These are phyloP conservation scores for Poecilia velifera DNA, from an alignment of 2,797 vertebrate species.

Conservation along the genomic window DNA sequence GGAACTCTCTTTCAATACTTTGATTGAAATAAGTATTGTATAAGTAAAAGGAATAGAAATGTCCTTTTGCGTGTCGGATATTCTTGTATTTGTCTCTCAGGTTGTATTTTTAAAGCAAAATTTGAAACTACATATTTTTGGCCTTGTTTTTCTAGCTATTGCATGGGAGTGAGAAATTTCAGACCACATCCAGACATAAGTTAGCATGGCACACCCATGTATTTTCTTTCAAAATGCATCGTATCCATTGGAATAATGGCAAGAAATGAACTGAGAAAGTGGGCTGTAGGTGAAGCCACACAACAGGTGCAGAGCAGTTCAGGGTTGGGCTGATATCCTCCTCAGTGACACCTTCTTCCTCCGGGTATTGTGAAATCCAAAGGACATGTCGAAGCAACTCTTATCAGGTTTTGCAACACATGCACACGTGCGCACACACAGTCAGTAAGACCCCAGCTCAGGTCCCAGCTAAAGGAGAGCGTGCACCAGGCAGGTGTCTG, in stretches of 20 bases:
- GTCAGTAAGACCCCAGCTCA: conserved; percentile 18
- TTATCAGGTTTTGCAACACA: conserved; percentile 61
- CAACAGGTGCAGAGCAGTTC: conserved; percentile 36
- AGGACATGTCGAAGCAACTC: conserved; percentile 69
- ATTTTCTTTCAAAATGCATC: neutral
- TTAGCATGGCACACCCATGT: neutral
- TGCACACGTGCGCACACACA: conserved; percentile 9
- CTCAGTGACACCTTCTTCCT: conserved; percentile 68
- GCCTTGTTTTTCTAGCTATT: neutral
- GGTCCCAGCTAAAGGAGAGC: conserved; percentile 23
- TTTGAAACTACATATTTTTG: neutral
- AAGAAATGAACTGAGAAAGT: conserved; percentile 2
- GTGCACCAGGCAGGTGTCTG: conserved; percentile 20
- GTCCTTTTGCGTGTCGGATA: neutral
- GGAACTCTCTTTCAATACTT: neutral
- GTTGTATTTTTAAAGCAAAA: neutral
- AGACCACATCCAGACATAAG: neutral
- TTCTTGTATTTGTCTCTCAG: neutral
- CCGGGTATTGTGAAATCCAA: conserved; percentile 66
- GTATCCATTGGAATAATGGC: neutral
- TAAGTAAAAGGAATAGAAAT: neutral
- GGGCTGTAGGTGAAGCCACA: conserved; percentile 17
- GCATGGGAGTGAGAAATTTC: neutral
- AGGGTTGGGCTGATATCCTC: conserved; percentile 61
- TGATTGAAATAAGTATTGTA: neutral